Evolutionary conservation across 2,888 invertebrate genomes (phyloP), one percentile per base, ranked within the genome.

Genomic region (Leptothorax acervorum): DNA sequence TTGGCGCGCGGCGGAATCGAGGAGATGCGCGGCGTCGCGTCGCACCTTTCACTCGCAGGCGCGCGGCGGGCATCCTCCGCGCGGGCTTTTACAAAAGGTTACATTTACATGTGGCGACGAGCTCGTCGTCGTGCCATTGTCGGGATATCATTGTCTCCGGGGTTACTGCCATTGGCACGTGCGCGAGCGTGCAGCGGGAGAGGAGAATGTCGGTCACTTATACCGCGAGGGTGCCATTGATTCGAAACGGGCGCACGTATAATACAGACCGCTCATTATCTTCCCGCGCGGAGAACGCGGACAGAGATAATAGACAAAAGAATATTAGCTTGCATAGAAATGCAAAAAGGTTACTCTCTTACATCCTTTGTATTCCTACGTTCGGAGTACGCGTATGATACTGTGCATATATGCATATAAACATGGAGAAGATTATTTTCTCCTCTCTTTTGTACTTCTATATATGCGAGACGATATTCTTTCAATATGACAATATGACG

Each of bases 81-180:
- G 83, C 74, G 83, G 75, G 42, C 84, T 82, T 63, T 75, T 60
- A 66, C 88, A 71, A 92, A 92, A 92, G 92, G 92, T 92, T 92
- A 92, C 92, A 92, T 92, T 92, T 90, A 91, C 92, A 92, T 92
- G 90, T 88, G 87, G 85, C 91, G 88, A 84, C 85, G 87, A 88
- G 87, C 82, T 88, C 87, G 88, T 88, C 78, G 68, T 55, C 87
- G 90, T 85, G 89, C 60, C 39, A 45, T 60, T 87, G 88, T 84
- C 87, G 91, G 85, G 88, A 88, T 89, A 88, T 89, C 89, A 89
- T 89, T 89, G 89, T 89, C 89, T 88, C 83, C 88, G 89, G 88
- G 89, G 89, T 89, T 89, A 89, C 89, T 86, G 89, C 87, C 89
- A 87, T 89, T 88, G 89, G 89, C 89, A 89, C 89, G 89, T 89